Evolutionary conservation across 30 jellyfish, hydroid and myxozoan species (phyloP).

Genomic region (Haliclystus octoradiatus): DNA sequence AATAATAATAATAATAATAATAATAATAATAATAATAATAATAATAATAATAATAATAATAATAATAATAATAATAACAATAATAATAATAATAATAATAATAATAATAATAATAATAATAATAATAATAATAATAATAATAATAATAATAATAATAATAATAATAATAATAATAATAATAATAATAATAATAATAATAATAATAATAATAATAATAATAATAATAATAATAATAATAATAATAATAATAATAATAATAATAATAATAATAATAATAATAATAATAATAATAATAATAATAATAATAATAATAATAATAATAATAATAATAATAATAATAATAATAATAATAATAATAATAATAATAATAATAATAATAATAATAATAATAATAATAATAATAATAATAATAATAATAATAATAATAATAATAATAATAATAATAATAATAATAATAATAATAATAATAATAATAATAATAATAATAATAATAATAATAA

Average conservation of each 20-base stretch:
- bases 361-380: background rate
- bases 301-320: background rate
- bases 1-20: background rate
- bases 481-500: too few species aligned
- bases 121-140: background rate
- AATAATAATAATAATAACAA: background rate
- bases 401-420: background rate
- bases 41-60: background rate
- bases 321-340: background rate
- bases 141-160: background rate
- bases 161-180: background rate
- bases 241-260: background rate
- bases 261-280: background rate
- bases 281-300: background rate
- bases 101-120: background rate
- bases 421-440: background rate
- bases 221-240: background rate
- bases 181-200: background rate
- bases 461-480: background rate
- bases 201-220: background rate
- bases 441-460: background rate
- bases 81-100: background rate
- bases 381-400: background rate
- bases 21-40: background rate
- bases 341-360: background rate